A percentile compares a stretch with the other conserved stretches of the same genome.
Conservation (phyloP, 2,797 vertebrate genomes). For the Silurus aristotelis region DNA sequence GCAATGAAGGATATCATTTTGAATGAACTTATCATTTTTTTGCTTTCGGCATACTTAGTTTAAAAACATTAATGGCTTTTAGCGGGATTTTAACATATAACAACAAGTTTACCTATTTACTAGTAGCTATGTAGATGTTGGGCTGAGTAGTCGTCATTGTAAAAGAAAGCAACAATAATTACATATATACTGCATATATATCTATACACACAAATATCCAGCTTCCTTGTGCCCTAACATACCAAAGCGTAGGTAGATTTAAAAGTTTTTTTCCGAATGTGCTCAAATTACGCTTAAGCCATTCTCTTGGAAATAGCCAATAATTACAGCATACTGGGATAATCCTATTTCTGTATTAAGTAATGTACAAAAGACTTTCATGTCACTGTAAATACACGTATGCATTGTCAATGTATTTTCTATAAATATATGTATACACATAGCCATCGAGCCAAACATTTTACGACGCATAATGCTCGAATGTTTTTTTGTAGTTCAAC, state of each 20-base stretch:
- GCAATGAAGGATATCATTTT: neutral
- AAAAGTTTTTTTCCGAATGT: slow-evolving; percentile 25
- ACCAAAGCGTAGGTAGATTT: slow-evolving; percentile 50
- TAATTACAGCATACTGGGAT: slow-evolving; percentile 45
- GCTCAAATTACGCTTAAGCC: slow-evolving; percentile 45
- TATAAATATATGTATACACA: neutral
- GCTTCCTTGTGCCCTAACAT: slow-evolving; percentile 33
- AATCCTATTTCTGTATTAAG: slow-evolving; percentile 41
- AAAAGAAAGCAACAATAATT: neutral
- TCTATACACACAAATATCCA: slow-evolving; percentile 16
- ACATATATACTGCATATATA: slow-evolving; percentile 22
- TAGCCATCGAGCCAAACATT: neutral
- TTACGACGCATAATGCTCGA: neutral
- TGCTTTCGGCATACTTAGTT: slow-evolving; percentile 17
- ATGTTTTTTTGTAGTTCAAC: neutral
- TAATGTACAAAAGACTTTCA: slow-evolving; percentile 20
- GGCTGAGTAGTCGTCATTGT: slow-evolving; percentile 6
- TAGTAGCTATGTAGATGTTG: slow-evolving; percentile 23
- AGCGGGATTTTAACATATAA: neutral
- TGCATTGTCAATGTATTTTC: slow-evolving; percentile 15
- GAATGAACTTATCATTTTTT: slow-evolving; percentile 13
- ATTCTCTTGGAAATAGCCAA: slow-evolving; percentile 52
- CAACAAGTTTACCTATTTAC: neutral
- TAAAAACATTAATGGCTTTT: neutral
- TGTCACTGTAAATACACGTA: slow-evolving; percentile 17